Base-by-base conservation (phyloP, 2,888 invertebrate species). In the Brachypalpus laphriformis region DNA sequence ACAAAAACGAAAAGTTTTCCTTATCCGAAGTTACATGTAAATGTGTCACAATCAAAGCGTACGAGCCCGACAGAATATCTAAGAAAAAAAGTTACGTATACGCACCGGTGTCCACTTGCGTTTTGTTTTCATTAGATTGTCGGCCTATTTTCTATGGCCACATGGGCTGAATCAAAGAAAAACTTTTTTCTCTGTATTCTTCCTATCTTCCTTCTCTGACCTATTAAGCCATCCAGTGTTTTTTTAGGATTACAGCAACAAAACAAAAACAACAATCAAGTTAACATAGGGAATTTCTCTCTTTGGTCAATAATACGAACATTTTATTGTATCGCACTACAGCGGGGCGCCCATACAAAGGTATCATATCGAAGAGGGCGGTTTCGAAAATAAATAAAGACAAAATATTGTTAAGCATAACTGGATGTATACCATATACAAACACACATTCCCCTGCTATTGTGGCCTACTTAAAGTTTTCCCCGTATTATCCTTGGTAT, bases 391-490 rank as follows among this genome's bases (percentile, higher is more conserved):
- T 45, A 22, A 18, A 72, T 42, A 54, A 42, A 31, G 7, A 54
- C 1, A 49, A 37, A 61, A 31, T 57, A 47, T 3, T 16, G 20
- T n/a, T n/a, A 20, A 37, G 14, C 49, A 37, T 14, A 59, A 8
- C 34, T 45, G 3, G 1, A 40, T n/a, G 4, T 37, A 25, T 3
- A 11, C n/a, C 4, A 61, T 28, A 63, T 16, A 49, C 54, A 22
- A 3, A 14, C 25, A 18, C 18, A 59, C 56, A 47, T 45, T 45
- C 54, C 6, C 11, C 42, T 51, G 42, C 16, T 37, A 56, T 57
- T 78, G 47, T 76, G 71, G 78, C 68, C 81, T 76, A 85, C 59
- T 71, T 85, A 71, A 70, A 81, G 70, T 76, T 82, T 57, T 47
- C 31, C 25, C 45, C 25, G 40, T 66, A 66, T 66, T 75, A 76